Base-by-base conservation (phyloP, 2,797 vertebrate species). In the Microtus obscurus region DNA sequence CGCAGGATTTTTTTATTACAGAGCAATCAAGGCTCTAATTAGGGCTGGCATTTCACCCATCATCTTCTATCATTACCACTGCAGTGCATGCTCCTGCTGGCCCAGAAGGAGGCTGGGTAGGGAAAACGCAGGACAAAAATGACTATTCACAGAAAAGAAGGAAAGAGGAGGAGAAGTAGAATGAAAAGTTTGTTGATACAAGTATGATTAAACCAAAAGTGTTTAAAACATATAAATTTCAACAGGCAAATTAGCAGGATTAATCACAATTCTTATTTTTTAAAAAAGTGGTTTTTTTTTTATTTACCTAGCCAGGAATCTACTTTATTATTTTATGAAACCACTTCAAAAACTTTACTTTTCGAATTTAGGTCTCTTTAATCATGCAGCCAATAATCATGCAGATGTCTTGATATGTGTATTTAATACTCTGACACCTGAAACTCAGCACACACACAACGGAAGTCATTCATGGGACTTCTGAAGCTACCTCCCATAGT, bases 11-110 rank as follows among this genome's bases (percentile, higher is more conserved):
- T 95, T 95, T 90, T 92, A 88, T 96, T 93, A 78, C 48, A 65
- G 79, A 97, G 96, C 89, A 96, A 97, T 97, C 95, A 90, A 87
- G 82, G 43, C 92, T 87, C 89, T 97, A 96, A 97, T 97, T 96
- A 97, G 93, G 77, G 48, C 67, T 96, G 96, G 78, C 90, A 31
- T 92, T 86, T 77, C 80, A 90, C 89, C 67, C 86, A 0, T 92
- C 94, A 81, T 88, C 80, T 40, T 90, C 95, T 96, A 93, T 96
- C 96, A 73, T 73, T 63, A 34, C 74, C 40, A 37, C 2, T 59
- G 82, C 96, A 95, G 96, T 93, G 77, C 91, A 40, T 23, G 63
- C 59, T 27, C 81, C 40, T 94, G 94, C 93, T 87, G 93, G 82
- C 45, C 88, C 27, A 17, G 40, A n/a, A 94, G 67, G 94, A 78